Conservation (phyloP, 2,797 vertebrate species). For the Anolis apletophallus region DNA sequence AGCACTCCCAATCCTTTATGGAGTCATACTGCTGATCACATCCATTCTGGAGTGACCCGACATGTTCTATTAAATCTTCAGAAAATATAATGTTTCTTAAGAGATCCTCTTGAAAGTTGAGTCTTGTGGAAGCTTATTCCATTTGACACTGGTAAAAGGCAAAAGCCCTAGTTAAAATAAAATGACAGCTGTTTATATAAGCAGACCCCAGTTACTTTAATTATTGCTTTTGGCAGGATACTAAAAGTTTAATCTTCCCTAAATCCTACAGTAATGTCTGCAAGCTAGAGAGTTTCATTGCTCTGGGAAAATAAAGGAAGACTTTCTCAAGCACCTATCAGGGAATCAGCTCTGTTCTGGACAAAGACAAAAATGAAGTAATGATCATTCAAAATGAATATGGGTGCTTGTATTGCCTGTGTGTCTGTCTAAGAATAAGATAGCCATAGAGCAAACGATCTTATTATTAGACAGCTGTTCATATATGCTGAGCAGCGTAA, state of each 20-base stretch:
- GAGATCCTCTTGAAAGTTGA: conserved; percentile 49
- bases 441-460: background rate
- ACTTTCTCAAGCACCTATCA: conserved; percentile 53
- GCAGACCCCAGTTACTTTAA: conserved; percentile 72
- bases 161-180: conserved; percentile 70
- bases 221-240: conserved; percentile 74
- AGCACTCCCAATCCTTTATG: conserved; percentile 8
- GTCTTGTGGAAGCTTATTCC: conserved; percentile 57
- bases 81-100: conserved; percentile 44
- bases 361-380: conserved; percentile 21
- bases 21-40: background rate
- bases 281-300: conserved; percentile 67
- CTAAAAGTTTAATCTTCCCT: conserved; percentile 72
- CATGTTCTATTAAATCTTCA: conserved; percentile 2
- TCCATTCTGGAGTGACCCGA: conserved; percentile 7
- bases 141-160: conserved; percentile 66
- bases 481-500: too few species aligned
- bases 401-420: conserved; percentile 50
- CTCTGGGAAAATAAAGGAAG: conserved; percentile 45
- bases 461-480: too few species aligned
- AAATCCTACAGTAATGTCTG: conserved; percentile 69
- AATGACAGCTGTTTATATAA: conserved; percentile 73
- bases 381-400: conserved; percentile 4
- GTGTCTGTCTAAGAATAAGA: conserved; percentile 50
- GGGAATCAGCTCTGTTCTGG: conserved; percentile 46